Percentiles rank a stretch among this genome's conserved stretches.
phyloP scores from a whole-genome alignment of 1,140 invertebrate species.

The Heliothis subflexa region DNA sequence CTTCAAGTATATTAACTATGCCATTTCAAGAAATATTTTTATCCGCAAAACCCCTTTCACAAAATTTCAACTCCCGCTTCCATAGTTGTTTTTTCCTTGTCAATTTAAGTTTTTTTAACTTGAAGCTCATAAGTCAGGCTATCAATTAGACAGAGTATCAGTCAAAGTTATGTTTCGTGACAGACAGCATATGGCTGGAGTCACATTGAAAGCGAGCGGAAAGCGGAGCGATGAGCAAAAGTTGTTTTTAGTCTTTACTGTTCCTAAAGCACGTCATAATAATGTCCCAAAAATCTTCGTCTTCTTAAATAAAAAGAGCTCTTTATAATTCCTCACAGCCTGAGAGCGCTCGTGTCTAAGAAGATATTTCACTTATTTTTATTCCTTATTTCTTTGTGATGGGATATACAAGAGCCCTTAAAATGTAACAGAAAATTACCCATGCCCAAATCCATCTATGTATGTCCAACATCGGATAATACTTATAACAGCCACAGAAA shows the following conservation, averaged over 20 bases:
- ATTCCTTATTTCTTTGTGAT: neutral
- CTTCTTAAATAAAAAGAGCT: no score
- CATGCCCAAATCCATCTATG: no score
- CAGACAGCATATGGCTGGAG: slow-evolving; percentile 45
- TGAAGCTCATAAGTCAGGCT: slow-evolving; percentile 62
- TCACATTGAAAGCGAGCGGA: neutral
- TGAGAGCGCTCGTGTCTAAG: no score
- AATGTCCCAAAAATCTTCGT: no score
- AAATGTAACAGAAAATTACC: no score
- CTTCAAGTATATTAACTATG: no score
- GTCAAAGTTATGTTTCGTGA: slow-evolving; percentile 58
- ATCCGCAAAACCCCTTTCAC: neutral
- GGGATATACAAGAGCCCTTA: no score
- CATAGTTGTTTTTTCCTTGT: slow-evolving; percentile 37
- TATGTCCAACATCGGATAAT: no score
- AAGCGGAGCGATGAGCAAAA: neutral
- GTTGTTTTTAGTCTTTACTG: neutral
- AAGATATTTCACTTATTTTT: no score
- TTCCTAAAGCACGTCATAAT: neutral
- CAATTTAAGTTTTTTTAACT: slow-evolving; percentile 56
- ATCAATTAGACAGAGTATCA: slow-evolving; percentile 74
- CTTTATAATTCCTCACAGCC: no score
- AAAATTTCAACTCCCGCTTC: neutral
- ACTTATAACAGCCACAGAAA: no score
- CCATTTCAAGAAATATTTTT: neutral